Conservation (phyloP, 2,797 vertebrate species). For the Galagoides demidoff region DNA sequence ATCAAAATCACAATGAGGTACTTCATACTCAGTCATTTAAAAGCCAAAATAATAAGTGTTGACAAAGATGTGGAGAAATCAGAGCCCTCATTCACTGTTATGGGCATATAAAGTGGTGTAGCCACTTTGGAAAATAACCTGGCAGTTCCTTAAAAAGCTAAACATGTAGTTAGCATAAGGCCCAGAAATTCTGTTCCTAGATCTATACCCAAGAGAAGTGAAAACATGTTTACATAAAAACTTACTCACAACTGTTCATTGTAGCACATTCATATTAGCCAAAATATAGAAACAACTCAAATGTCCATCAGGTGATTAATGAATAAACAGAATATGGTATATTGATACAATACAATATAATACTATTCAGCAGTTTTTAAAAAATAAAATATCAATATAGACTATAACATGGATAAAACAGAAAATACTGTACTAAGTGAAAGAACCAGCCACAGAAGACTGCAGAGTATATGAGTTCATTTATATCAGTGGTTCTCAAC, state of each 20-base stretch:
- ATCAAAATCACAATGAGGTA: background rate
- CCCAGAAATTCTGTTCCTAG: background rate
- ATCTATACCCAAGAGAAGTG: background rate
- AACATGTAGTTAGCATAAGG: background rate
- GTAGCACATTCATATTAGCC: background rate
- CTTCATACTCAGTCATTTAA: background rate
- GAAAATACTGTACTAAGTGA: background rate
- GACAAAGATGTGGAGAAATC: background rate
- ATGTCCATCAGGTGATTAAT: background rate
- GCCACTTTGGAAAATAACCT: background rate
- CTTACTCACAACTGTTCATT: background rate
- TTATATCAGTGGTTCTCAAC: background rate
- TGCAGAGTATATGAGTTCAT: background rate
- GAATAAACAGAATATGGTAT: background rate
- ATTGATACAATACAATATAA: background rate
- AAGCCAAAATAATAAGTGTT: background rate
- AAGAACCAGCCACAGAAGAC: background rate
- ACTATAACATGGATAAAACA: background rate
- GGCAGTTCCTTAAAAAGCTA: background rate
- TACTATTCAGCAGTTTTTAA: background rate
- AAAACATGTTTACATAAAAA: slow-evolving; percentile 3
- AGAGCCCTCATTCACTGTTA: background rate
- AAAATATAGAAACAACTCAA: background rate
- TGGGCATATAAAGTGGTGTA: background rate
- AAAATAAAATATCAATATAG: background rate